Evolutionary conservation across 2,888 invertebrate species (phyloP).

Genomic region (Hanleya hanleyi): DNA sequence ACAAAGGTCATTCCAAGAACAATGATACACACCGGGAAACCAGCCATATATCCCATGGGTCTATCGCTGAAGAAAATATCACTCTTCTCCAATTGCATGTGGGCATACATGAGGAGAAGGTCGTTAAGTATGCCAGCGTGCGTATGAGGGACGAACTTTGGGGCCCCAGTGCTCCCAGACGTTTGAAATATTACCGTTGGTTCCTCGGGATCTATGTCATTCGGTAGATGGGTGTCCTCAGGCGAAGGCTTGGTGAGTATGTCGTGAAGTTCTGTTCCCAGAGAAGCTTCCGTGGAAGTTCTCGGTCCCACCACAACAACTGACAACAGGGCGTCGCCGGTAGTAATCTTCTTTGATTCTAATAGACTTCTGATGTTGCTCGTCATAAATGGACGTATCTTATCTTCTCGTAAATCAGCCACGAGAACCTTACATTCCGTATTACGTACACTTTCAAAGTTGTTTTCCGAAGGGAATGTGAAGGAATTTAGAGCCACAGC

Average conservation of each 20-base stretch:
- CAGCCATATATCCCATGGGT: conserved; percentile 9
- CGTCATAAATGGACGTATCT: not conserved
- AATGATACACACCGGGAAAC: not conserved
- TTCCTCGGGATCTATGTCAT: conserved; percentile 15
- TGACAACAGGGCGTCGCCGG: not conserved
- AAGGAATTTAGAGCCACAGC: not conserved
- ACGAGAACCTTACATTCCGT: not conserved
- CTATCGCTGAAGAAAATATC: conserved; percentile 16
- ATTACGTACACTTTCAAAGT: not conserved
- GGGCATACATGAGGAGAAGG: not conserved
- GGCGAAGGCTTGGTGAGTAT: not conserved
- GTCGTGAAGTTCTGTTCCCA: not conserved
- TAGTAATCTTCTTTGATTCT: not conserved
- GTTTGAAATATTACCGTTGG: conserved; percentile 7
- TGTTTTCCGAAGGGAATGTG: not conserved
- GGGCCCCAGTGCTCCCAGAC: conserved; percentile 22
- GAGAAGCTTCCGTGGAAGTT: too few relatives aligned
- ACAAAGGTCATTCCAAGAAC: not conserved
- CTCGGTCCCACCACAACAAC: too few relatives aligned
- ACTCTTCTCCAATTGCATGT: not conserved
- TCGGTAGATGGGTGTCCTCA: not conserved
- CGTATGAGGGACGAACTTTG: conserved; percentile 14
- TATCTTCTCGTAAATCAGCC: not conserved
- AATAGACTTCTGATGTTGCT: not conserved
- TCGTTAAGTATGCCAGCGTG: conserved; percentile 1